Evolutionary conservation across 2,888 invertebrate species (phyloP).

Genomic region (Ischnus inquisitorius): DNA sequence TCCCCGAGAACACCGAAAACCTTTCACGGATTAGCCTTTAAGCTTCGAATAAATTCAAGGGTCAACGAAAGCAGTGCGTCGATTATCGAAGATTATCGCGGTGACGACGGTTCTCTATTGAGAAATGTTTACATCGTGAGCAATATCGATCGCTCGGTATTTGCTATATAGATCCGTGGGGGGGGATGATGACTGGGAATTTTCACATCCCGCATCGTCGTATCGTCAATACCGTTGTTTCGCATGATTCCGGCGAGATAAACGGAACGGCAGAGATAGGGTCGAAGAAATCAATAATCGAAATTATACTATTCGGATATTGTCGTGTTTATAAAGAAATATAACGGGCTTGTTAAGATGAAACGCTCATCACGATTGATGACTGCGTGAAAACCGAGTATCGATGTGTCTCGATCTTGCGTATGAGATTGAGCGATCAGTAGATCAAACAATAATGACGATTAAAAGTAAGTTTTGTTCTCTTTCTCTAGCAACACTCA

Average conservation of each 20-base stretch:
- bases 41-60: background rate
- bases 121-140: no score
- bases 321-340: background rate
- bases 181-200: background rate
- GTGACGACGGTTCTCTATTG: no score
- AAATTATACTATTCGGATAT: background rate
- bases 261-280: background rate
- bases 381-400: background rate
- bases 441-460: no score
- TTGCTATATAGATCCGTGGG: background rate
- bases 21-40: background rate
- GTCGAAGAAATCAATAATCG: background rate
- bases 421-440: background rate
- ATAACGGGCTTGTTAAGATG: no score
- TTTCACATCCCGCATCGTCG: background rate
- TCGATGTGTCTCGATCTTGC: background rate
- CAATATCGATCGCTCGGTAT: no score
- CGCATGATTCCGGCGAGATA: background rate
- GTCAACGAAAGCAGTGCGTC: no score
- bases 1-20: background rate
- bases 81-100: no score
- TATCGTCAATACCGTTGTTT: background rate
- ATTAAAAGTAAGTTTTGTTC: no score
- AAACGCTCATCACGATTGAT: no score
- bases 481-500: no score